Percentiles rank a stretch among this genome's conserved stretches.
phyloP scores from a whole-genome alignment of 2,888 invertebrate species.

The Argyresthia albistria region DNA sequence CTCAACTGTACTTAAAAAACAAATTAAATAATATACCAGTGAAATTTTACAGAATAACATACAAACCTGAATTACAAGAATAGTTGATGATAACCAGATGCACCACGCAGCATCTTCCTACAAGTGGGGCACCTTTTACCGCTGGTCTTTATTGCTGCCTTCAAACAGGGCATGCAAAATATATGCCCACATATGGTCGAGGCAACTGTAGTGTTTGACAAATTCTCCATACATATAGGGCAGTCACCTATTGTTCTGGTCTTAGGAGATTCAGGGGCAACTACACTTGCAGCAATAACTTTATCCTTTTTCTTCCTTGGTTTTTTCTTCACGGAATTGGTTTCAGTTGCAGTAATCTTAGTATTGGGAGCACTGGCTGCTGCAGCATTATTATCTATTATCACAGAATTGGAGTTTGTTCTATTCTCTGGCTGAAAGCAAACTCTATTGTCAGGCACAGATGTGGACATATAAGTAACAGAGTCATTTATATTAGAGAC shows the following conservation, averaged over 20 bases:
- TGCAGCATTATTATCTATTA: neutral
- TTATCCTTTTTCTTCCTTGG: neutral
- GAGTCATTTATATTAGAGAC: neutral
- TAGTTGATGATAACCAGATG: slow-evolving; percentile 28
- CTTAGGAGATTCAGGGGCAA: neutral
- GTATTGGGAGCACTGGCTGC: neutral
- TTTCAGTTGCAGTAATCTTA: neutral
- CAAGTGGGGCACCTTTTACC: slow-evolving; percentile 39
- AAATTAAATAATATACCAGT: neutral
- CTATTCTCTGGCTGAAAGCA: neutral
- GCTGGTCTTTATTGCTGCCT: slow-evolving; percentile 20
- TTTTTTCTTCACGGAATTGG: neutral
- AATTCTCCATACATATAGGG: slow-evolving; percentile 38
- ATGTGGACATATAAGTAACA: neutral
- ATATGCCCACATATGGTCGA: slow-evolving; percentile 45
- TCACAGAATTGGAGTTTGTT: slow-evolving; percentile 1
- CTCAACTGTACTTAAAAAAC: no score
- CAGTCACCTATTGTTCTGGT: slow-evolving; percentile 25
- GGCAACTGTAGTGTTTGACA: slow-evolving; percentile 22
- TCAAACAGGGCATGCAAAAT: slow-evolving; percentile 36
- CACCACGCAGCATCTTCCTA: slow-evolving; percentile 25
- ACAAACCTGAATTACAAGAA: slow-evolving; percentile 27
- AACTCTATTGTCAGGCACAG: neutral
- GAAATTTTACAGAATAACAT: neutral
- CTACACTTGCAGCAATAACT: neutral